Evolutionary conservation across 1,140 invertebrate species (phyloP).

Genomic region (Dendroctonus valens): DNA sequence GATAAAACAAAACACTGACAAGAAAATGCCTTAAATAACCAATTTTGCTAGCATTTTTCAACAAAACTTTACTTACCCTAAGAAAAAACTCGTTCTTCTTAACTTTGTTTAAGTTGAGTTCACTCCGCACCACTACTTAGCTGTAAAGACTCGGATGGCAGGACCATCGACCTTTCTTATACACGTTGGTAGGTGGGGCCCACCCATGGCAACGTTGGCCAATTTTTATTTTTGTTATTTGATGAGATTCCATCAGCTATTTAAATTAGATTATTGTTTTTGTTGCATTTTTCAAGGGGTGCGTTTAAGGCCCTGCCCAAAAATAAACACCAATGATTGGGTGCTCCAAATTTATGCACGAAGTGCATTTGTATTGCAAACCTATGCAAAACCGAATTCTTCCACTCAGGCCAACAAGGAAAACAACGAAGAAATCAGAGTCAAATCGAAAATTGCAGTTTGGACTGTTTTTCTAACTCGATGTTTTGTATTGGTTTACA

Average conservation of each 20-base stretch:
- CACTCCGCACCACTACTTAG: conserved; percentile 22
- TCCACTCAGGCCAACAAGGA: no score
- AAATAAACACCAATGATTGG: neutral
- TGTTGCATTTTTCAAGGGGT: conserved; percentile 12
- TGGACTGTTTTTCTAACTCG: no score
- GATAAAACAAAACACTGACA: no score
- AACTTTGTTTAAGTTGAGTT: conserved; percentile 12
- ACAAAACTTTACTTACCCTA: conserved; percentile 6
- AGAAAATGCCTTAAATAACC: no score
- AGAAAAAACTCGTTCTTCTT: conserved; percentile 5
- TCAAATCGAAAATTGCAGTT: no score
- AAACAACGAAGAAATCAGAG: no score
- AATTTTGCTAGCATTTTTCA: neutral
- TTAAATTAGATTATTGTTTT: conserved; percentile 20
- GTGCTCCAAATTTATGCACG: no score
- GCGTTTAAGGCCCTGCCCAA: conserved; percentile 4
- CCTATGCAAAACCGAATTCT: no score
- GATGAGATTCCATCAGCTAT: conserved; percentile 12
- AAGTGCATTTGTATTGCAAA: no score
- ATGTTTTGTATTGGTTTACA: no score
- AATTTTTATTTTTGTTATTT: conserved; percentile 28
- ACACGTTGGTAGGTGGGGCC: conserved; percentile 37
- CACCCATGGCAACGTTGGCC: conserved; percentile 31
- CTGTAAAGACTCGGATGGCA: conserved; percentile 19
- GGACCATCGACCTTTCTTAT: conserved; percentile 49